A percentile compares a stretch with the other conserved stretches of the same genome.
Evolutionary conservation across 2,888 invertebrate genomes (phyloP).

Genomic region (Nycteola revayana): DNA sequence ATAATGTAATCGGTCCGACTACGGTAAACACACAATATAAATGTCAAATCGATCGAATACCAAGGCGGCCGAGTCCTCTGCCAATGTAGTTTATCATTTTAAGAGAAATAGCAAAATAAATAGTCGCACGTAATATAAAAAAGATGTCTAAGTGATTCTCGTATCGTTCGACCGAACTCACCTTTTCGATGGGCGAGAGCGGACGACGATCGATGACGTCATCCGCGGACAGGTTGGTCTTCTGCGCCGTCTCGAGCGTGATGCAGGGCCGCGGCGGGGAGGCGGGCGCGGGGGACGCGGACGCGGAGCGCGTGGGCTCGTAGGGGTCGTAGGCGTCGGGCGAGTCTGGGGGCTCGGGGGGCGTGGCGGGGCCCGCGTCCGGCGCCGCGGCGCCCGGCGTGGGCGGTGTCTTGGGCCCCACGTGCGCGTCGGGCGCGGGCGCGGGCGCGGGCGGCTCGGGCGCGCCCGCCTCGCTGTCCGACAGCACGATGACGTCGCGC

Average conservation of each 20-base stretch:
- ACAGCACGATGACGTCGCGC: slow-evolving; percentile 90
- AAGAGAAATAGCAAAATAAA: too few species aligned
- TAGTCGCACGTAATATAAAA: too few species aligned
- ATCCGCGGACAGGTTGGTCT: slow-evolving; percentile 72
- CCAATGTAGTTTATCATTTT: too few species aligned
- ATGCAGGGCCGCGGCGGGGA: slow-evolving; percentile 47
- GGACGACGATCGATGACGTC: slow-evolving; percentile 71
- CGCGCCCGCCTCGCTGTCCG: slow-evolving; percentile 88
- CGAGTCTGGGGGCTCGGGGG: slow-evolving; percentile 81
- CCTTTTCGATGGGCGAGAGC: slow-evolving; percentile 83
- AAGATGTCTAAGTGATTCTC: too few species aligned
- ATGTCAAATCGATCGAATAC: too few species aligned
- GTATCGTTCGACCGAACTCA: slow-evolving; percentile 17
- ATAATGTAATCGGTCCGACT: too few species aligned
- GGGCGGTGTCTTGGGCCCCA: slow-evolving; percentile 84
- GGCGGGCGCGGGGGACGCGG: slow-evolving; percentile 76
- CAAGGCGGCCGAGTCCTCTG: too few species aligned
- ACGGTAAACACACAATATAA: too few species aligned
- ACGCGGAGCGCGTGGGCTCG: slow-evolving; percentile 92
- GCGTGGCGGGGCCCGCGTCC: slow-evolving; percentile 80
- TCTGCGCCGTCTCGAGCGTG: slow-evolving; percentile 74
- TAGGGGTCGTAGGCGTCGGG: slow-evolving; percentile 95
- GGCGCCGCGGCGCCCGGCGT: slow-evolving; percentile 84
- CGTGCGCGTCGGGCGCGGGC: slow-evolving; percentile 66
- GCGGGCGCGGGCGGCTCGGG: slow-evolving; percentile 61